These are phyloP conservation scores for Lordiphosa andalusiaca DNA, from an alignment of 2,888 invertebrate species.

Conservation along the genomic window DNA sequence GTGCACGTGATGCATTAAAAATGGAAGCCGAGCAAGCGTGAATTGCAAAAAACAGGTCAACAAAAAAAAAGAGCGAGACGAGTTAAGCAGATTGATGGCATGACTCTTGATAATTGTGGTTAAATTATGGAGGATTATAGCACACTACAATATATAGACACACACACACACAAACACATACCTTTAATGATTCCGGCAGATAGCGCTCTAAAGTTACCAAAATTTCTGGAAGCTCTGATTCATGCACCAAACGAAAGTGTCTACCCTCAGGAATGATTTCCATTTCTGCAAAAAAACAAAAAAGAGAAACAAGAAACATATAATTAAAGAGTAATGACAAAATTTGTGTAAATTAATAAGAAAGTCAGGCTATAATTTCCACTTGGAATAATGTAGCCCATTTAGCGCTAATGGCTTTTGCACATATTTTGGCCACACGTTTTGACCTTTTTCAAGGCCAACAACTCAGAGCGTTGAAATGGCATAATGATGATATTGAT, in stretches of 20 bases:
- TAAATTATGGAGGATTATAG: constrained; percentile 11
- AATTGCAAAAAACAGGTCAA: constrained; percentile 69
- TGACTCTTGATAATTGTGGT: constrained; percentile 51
- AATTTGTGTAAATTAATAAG: constrained; percentile 17
- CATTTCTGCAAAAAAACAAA: constrained; percentile 84
- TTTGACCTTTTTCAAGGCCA: constrained; percentile 57
- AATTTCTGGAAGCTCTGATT: constrained; percentile 91
- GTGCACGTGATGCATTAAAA: constrained; percentile 41
- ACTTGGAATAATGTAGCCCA: neutral
- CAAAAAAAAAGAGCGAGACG: constrained; percentile 42
- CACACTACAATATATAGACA: constrained; percentile 1
- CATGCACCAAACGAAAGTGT: constrained; percentile 92
- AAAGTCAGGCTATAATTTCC: constrained; percentile 5
- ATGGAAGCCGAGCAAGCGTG: constrained; percentile 41
- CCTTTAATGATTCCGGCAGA: constrained; percentile 93
- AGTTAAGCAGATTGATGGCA: constrained; percentile 48
- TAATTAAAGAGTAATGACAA: constrained; percentile 8
- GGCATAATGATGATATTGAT: constrained; percentile 8
- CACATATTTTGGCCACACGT: constrained; percentile 44
- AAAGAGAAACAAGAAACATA: constrained; percentile 30
- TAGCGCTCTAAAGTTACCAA: constrained; percentile 89
- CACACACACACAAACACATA: constrained; percentile 82
- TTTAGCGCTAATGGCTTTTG: constrained; percentile 14
- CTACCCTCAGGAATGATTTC: constrained; percentile 92
- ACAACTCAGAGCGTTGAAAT: constrained; percentile 13